Percentiles rank a stretch among this genome's conserved stretches.
Evolutionary conservation across 1,140 invertebrate genomes (phyloP).

Genomic region (Camponotus vicinus): DNA sequence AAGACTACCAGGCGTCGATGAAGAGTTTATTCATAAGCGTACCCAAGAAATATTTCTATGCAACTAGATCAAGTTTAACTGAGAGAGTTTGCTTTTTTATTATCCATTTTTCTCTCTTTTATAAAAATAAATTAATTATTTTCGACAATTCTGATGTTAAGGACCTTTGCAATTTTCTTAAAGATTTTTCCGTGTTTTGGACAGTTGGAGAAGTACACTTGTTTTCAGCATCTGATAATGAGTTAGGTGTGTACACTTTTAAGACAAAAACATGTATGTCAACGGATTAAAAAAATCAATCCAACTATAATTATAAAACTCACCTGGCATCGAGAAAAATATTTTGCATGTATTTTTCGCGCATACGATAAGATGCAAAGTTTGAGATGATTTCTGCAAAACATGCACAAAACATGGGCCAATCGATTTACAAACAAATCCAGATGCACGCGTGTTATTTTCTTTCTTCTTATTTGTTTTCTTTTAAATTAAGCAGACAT

Average conservation of each 20-base stretch:
- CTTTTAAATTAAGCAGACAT: not conserved
- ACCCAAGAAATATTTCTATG: not conserved
- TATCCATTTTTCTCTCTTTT: not conserved
- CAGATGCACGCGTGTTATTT: not conserved
- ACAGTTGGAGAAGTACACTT: not conserved
- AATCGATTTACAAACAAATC: not conserved
- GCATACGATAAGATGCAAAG: not conserved
- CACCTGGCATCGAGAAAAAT: not conserved
- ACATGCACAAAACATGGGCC: not conserved
- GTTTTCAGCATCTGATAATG: not conserved
- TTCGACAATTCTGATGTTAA: no score
- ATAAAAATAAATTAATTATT: not conserved
- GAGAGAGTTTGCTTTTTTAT: not conserved
- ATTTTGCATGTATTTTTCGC: not conserved
- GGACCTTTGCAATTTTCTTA: not conserved
- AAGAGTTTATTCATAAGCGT: not conserved
- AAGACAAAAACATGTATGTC: not conserved
- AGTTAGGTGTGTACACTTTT: not conserved
- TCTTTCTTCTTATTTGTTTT: not conserved
- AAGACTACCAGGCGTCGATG: not conserved
- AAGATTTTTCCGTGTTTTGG: not conserved
- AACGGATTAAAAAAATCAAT: not conserved
- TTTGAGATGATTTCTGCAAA: not conserved
- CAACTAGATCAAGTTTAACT: not conserved
- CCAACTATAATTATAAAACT: not conserved